Base-by-base conservation (phyloP, 53 echinoderm and acorn worm species). In the Echinometra lucunter region DNA sequence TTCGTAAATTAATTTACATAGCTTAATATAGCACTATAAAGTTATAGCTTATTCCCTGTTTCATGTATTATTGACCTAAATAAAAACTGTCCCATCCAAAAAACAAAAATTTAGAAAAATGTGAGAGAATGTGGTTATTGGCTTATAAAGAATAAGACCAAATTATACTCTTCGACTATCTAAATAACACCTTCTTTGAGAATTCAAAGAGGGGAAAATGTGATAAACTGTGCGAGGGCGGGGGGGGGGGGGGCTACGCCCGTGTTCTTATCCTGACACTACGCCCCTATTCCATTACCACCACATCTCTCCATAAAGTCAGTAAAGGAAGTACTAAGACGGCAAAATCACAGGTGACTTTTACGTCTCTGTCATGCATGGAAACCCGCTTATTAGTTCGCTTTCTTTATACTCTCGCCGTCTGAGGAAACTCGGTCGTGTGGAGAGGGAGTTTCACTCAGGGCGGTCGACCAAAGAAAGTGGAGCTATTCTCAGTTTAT, bases 381-480 rank as follows among this genome's bases (percentile, higher is more conserved):
- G 44, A 25, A 85, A 85, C 45, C 85, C 2, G 0, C 49, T 47
- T 85, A 85, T 85, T 85, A 85, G 53, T 49, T 85, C 49, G 85
- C 27, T 40, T 81, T 25, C 85, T 85, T 85, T 49, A 49, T 49
- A 49, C 53, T 49, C 85, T 28, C 28, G 85, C 49, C 85, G 47
- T 47, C 85, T 85, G 15, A 47, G 45, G 28, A 85, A 85, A 85
- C 28, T 49, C 85, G 85, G 85, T 85, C 85, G 85, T 53, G 47
- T 53, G 49, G 85, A 49, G n/a, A 49, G 49, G 85, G 85, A 45
- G n/a, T 85, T n/a, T n/a, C 12, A 28, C 85, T 85, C 85, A 49
- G 47, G n/a, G 27, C 85, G 85, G 85, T 85, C 85, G 13, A 85
- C 53, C 85, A 85, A 85, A 85, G 49, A 85, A 85, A 85, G 49